These are phyloP conservation scores for Scophthalmus maximus DNA, from an alignment of 2,113 vertebrate species.

Conservation along the genomic window DNA sequence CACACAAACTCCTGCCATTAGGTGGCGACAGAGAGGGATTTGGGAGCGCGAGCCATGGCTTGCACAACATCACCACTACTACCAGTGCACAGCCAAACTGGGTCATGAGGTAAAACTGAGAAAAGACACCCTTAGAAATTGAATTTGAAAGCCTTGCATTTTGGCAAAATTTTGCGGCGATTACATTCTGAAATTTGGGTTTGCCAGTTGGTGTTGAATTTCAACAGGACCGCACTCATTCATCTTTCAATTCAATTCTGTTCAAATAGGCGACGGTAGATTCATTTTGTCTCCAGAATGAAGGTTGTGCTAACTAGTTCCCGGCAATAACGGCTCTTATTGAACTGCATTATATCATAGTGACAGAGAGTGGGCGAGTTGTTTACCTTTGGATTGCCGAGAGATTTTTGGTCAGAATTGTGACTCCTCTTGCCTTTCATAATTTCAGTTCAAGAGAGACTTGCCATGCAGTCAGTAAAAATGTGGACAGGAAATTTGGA, in stretches of 20 bases:
- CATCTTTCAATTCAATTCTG: constrained; percentile 11
- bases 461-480: constrained; percentile 72
- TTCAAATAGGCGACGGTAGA: constrained; percentile 13
- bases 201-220: background rate
- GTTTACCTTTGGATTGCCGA: constrained; percentile 63
- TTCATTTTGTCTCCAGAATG: constrained; percentile 6
- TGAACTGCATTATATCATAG: constrained; percentile 66
- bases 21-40: constrained; percentile 80
- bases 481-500: constrained; percentile 73
- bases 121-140: background rate
- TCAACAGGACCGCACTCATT: constrained; percentile 8
- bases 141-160: background rate
- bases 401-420: constrained; percentile 69
- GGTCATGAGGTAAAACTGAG: background rate
- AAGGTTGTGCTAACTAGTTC: constrained; percentile 38
- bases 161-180: background rate
- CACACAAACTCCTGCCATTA: constrained; percentile 73
- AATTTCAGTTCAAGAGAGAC: constrained; percentile 77
- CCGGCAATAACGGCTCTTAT: constrained; percentile 27
- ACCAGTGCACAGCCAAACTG: background rate
- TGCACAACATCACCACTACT: background rate
- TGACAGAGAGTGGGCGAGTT: constrained; percentile 65
- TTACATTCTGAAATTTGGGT: background rate
- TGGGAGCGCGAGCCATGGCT: constrained; percentile 6
- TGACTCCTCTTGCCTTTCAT: constrained; percentile 64